Conservation (phyloP, 1,140 invertebrate species). For the Drosophila nannoptera region DNA sequence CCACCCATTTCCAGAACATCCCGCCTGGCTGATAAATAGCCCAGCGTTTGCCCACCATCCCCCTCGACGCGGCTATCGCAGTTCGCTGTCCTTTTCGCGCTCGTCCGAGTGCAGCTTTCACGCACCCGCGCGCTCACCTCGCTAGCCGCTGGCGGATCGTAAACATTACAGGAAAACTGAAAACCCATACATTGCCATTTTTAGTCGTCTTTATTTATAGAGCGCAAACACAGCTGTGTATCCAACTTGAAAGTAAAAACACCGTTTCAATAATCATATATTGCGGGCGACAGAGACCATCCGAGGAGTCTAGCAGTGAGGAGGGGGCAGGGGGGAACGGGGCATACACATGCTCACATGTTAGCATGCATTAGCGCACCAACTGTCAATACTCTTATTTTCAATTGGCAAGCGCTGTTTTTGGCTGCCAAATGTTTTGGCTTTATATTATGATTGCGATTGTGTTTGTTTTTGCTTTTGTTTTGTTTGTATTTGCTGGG, state of each 20-base stretch:
- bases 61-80: constrained; percentile 19
- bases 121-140: not conserved
- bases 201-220: constrained; percentile 68
- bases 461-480: constrained; percentile 14
- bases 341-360: not conserved
- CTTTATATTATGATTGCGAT: constrained; percentile 13
- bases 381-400: constrained; percentile 63
- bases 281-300: constrained; percentile 14
- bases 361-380: constrained; percentile 45
- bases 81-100: not conserved
- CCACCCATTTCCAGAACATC: constrained; percentile 13
- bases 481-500: constrained; percentile 18
- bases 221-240: constrained; percentile 68
- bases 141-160: not conserved
- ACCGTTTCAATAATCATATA: constrained; percentile 41
- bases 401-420: constrained; percentile 43
- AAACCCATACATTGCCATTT: constrained; percentile 62
- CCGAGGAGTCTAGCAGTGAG: not conserved
- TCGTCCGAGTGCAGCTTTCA: not conserved
- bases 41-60: constrained; percentile 6
- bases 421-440: constrained; percentile 37
- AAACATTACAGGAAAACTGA: constrained; percentile 33
- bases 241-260: constrained; percentile 45
- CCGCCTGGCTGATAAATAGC: constrained; percentile 24
- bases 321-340: not conserved